phyloP scores from a whole-genome alignment of 2,888 invertebrate genomes.

The Gortyna flavago region DNA sequence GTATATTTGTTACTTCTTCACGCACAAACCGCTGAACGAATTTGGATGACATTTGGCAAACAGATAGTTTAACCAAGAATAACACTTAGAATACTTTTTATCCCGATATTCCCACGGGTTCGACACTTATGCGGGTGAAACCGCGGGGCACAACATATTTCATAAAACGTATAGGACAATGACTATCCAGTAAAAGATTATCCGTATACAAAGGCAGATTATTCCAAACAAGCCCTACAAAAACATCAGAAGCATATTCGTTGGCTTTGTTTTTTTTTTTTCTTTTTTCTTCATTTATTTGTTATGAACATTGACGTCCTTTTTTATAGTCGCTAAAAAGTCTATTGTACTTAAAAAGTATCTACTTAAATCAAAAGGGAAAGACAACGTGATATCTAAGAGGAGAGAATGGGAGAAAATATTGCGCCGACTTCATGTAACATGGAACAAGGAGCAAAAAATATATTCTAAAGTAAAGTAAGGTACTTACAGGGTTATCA shows the following conservation, averaged over 20 bases:
- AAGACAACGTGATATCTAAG: background rate
- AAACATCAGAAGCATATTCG: background rate
- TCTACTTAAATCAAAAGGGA: background rate
- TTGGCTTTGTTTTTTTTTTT: no score
- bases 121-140: no score
- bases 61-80: no score
- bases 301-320: background rate
- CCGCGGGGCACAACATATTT: background rate
- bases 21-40: no score
- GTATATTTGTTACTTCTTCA: no score
- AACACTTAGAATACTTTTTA: no score
- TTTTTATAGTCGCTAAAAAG: background rate
- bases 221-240: background rate
- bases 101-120: no score
- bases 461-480: background rate
- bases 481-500: constrained; percentile 81
- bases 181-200: background rate
- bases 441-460: background rate
- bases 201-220: background rate
- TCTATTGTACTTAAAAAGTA: background rate
- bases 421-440: background rate
- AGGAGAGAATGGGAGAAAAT: background rate
- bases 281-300: background rate
- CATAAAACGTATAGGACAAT: background rate
- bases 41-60: no score